Evolutionary conservation across 2,113 vertebrate species (phyloP).

Genomic region (Pelvicachromis taeniatus): DNA sequence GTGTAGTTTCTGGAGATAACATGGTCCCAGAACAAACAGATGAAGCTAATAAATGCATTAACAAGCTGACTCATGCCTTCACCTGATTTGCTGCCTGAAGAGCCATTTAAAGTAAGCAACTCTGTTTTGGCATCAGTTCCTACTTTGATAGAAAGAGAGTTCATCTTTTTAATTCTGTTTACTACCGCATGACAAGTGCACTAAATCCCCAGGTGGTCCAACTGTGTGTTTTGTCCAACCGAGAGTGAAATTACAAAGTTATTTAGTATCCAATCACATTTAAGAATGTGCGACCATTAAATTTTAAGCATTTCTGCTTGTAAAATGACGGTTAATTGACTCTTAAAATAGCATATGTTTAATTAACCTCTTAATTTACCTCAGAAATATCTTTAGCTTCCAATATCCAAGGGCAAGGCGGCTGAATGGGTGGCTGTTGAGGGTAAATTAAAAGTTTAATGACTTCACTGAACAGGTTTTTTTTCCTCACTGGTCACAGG

Average conservation of each 20-base stretch:
- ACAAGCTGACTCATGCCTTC: neutral
- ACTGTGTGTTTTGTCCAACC: neutral
- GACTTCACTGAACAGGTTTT: neutral
- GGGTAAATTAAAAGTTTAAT: neutral
- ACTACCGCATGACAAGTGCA: neutral
- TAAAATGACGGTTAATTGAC: neutral
- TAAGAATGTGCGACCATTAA: neutral
- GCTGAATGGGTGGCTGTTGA: neutral
- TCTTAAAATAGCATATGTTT: neutral
- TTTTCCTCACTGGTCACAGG: neutral
- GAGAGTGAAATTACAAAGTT: neutral
- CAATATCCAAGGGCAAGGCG: neutral
- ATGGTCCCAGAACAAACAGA: neutral
- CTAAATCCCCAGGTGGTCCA: neutral
- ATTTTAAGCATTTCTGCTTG: neutral
- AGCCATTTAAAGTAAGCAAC: neutral
- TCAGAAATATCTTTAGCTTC: neutral
- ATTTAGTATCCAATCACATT: neutral
- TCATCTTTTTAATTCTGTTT: neutral
- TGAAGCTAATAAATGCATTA: neutral
- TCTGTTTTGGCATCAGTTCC: neutral
- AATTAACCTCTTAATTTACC: neutral
- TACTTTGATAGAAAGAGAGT: neutral
- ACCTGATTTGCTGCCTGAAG: neutral
- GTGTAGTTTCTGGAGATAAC: neutral